Evolutionary conservation across 2,113 vertebrate genomes (phyloP).

Genomic region (Hyperopisus bebe): DNA sequence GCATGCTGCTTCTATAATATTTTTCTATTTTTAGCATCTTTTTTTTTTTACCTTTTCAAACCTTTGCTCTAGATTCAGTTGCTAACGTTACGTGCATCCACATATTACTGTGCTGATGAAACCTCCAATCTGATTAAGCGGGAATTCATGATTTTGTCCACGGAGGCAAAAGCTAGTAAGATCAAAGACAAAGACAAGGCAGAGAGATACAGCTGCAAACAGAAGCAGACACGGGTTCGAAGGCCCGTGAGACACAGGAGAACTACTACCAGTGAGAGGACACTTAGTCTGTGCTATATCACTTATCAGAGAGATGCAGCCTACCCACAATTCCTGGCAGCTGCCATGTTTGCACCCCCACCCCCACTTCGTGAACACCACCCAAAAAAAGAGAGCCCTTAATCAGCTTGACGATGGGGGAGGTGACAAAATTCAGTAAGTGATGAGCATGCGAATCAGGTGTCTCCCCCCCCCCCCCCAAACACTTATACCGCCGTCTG

Average conservation of each 20-base stretch:
- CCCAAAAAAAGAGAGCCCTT: not conserved
- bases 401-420: not conserved
- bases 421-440: not conserved
- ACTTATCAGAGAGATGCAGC: not conserved
- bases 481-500: not conserved
- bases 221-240: not conserved
- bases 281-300: constrained; percentile 15
- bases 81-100: not conserved
- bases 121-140: not conserved
- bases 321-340: constrained; percentile 3
- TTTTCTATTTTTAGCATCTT: not conserved
- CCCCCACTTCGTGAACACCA: not conserved
- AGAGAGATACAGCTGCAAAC: not conserved
- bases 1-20: not conserved
- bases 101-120: not conserved
- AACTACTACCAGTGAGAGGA: constrained; percentile 5
- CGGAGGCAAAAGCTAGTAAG: not conserved
- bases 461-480: not conserved
- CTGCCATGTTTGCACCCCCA: not conserved
- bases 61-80: not conserved
- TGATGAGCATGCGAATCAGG: not conserved
- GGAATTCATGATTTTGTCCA: not conserved
- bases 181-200: not conserved
- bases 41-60: not conserved
- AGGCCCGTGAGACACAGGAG: not conserved